phyloP scores from a whole-genome alignment of 37 sponge, comb jelly and placozoan genomes.

The Cladorhizidae sp. region DNA sequence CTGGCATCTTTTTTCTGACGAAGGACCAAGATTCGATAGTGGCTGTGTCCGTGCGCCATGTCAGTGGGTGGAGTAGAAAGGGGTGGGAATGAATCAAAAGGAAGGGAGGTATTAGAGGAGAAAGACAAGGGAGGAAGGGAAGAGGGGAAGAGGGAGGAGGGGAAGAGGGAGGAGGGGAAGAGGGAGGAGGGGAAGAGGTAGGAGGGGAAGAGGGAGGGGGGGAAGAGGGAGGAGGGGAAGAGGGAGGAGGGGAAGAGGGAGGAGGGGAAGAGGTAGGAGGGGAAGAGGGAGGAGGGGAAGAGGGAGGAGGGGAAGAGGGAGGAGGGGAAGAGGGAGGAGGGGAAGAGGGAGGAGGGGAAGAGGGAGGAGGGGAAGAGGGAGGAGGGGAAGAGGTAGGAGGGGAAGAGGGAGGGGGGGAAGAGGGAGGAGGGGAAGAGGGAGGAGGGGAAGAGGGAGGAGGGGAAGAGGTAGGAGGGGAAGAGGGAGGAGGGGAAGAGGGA shows the following conservation, averaged over 20 bases:
- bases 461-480: not conserved
- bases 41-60: not conserved
- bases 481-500: not conserved
- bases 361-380: not conserved
- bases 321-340: too few species aligned
- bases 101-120: not conserved
- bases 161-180: too few species aligned
- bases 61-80: not conserved
- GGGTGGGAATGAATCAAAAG: not conserved
- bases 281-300: not conserved
- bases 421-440: not conserved
- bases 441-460: too few species aligned
- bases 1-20: not conserved
- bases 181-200: too few species aligned
- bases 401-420: not conserved
- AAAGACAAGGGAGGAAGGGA: too few species aligned
- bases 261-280: too few species aligned
- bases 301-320: too few species aligned
- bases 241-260: too few species aligned
- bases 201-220: too few species aligned
- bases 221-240: too few species aligned
- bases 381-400: not conserved
- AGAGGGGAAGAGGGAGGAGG: too few species aligned
- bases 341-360: not conserved
- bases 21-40: slow-evolving; percentile 3